Conservation (phyloP, 2,113 vertebrate genomes). For the Rhipidura dahli region DNA sequence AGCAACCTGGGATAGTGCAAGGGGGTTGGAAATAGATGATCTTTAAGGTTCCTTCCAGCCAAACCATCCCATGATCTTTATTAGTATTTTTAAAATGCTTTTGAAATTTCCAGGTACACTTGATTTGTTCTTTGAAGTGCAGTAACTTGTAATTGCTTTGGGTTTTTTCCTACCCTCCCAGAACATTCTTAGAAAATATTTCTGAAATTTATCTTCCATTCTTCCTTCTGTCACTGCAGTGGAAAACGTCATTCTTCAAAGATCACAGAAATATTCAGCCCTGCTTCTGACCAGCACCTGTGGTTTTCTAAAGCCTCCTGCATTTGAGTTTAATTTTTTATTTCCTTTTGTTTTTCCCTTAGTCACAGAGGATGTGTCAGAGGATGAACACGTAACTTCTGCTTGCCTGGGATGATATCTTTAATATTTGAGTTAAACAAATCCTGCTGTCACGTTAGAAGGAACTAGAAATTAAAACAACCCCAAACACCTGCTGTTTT, state of each 20-base stretch:
- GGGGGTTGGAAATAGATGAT: background rate
- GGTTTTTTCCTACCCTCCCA: background rate
- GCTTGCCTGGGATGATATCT: background rate
- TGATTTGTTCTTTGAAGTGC: background rate
- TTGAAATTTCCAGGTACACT: background rate
- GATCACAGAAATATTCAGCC: background rate
- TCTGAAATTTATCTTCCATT: background rate
- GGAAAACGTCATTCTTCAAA: conserved; percentile 48
- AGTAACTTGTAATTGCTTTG: background rate
- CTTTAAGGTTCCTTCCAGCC: background rate
- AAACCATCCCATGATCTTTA: background rate
- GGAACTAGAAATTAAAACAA: background rate
- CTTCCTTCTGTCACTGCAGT: conserved; percentile 1
- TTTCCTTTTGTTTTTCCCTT: background rate
- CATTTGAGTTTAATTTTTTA: background rate
- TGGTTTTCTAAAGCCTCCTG: conserved; percentile 8
- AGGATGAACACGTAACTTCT: background rate
- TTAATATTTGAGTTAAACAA: background rate
- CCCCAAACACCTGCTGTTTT: background rate
- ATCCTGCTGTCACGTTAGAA: background rate
- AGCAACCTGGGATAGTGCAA: background rate
- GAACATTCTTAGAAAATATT: conserved; percentile 1
- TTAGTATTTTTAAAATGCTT: background rate
- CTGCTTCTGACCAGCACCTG: background rate
- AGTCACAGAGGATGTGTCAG: background rate